Evolutionary conservation across 1,140 invertebrate species (phyloP), one percentile per base, ranked within the genome.

Genomic region (Cecropterus lyciades): DNA sequence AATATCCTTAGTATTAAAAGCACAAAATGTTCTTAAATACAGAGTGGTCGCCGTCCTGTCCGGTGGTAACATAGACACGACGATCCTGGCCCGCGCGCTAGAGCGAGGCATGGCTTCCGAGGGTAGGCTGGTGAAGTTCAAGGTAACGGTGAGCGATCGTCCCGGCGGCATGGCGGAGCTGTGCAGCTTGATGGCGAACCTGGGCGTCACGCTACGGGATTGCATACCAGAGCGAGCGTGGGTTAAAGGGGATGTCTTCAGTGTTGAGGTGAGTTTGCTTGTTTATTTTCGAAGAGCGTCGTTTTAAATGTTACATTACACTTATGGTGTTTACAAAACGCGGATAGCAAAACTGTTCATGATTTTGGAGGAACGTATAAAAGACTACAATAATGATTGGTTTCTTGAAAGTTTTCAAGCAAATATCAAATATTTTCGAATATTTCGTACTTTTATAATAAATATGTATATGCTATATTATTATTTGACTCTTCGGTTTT

Each of bases 1-100:
- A n/a, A n/a, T n/a, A n/a, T n/a, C n/a, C n/a, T n/a, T n/a, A n/a
- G n/a, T 20, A 20, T 20, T 20, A 20, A 20, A 20, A 20, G 5
- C 20, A 20, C 1, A 20, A 1, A 11, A 11, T 11, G 10, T 43
- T 40, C 14, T 33, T 4, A 46, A 42, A 10, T 11, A 13, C 70
- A 97, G 97, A 79, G 96, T 99, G 8, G 97, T 98, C 0, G 92
- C 97, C 24, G 93, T 96, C 27, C 83, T 98, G 0, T 97, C 96
- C 82, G 98, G 98, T 1, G 98, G 98, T 17, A 99, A 99, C 91
- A 99, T 99, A 56, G 98, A 99, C 79, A 98, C 97, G 3, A 98
- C 97, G 0, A 95, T 98, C 0, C 93, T 99, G 45, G 97, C 98
- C 0, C 92, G 98, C 20, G 97, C 97, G 51, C 92, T 99, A 60